Evolutionary conservation across 2,113 vertebrate species (phyloP), one percentile per base, ranked within the genome.

Genomic region (Mola mola): DNA sequence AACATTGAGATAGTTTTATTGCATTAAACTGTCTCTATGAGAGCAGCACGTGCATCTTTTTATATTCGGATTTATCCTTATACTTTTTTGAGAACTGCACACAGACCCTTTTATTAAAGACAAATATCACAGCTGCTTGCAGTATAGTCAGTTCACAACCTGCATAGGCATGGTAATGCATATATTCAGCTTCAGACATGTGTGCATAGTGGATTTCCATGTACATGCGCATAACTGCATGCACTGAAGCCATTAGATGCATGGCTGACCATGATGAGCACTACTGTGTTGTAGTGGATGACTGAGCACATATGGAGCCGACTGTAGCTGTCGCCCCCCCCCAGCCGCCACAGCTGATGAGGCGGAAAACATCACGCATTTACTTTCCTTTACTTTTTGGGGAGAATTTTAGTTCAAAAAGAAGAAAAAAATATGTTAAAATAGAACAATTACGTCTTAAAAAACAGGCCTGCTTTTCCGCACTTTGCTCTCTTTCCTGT

Each of bases 101-200:
- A 26, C 52, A 22, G 15, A 53, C 24, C 24, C 12, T 21, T 26
- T 36, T n/a, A 10, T 60, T 1, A 48, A 53, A 38, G 11, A 19
- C 13, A 6, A 25, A 3, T 41, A 19, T 62, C 65, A 61, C 64
- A 34, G 55, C 33, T 65, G 69, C 43, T 73, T 53, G 15, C 19
- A 21, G 13, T 24, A 1, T 11, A 19, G 22, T 5, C 16, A 24
- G 22, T 17, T 40, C 50, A 34, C 33, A 50, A 50, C 38, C 44
- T 59, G 26, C 15, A 43, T 12, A 40, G 16, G 21, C 15, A 2
- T 24, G 11, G 66, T 60, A 19, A 40, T 42, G 53, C 16, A 58
- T 61, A n/a, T n/a, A n/a, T n/a, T n/a, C n/a, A n/a, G n/a, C n/a
- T 43, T 26, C 21, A 37, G 42, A 4, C 29, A 40, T 28, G 22